Conservation (phyloP, 2,113 vertebrate genomes). For the Vombatus ursinus region DNA sequence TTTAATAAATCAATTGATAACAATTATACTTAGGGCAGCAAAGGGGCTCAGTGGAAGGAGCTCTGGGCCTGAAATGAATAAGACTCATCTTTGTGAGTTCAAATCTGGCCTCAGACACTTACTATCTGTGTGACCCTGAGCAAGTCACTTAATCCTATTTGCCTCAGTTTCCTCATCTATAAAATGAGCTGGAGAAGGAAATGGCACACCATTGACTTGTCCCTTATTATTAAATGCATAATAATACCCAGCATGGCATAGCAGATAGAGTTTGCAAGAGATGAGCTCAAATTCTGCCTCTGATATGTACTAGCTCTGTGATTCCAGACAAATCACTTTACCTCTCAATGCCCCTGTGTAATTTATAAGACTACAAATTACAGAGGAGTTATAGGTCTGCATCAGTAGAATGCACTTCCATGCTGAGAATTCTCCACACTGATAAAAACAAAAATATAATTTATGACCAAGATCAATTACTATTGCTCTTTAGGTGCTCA, state of each 20-base stretch:
- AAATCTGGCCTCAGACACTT: background rate
- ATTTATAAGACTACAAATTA: too few relatives aligned
- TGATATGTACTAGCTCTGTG: background rate
- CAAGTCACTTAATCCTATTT: background rate
- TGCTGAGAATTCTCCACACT: background rate
- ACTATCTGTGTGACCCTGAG: background rate
- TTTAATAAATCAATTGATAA: background rate
- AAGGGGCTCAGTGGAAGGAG: too few relatives aligned
- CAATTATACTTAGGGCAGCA: background rate
- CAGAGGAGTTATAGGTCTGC: background rate
- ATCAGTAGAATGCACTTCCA: background rate
- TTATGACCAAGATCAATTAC: background rate
- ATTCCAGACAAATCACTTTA: background rate
- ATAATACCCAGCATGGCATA: background rate
- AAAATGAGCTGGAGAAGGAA: background rate
- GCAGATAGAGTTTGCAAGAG: background rate
- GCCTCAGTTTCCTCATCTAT: background rate
- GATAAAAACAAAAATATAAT: background rate
- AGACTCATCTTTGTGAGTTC: background rate
- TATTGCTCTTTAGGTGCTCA: background rate
- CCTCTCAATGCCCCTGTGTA: background rate
- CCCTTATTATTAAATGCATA: background rate
- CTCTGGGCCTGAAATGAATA: background rate
- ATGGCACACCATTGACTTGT: background rate
- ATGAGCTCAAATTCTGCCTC: background rate